Base-by-base conservation (phyloP, 2,888 invertebrate species). In the Hirtodrosophila duncani region DNA sequence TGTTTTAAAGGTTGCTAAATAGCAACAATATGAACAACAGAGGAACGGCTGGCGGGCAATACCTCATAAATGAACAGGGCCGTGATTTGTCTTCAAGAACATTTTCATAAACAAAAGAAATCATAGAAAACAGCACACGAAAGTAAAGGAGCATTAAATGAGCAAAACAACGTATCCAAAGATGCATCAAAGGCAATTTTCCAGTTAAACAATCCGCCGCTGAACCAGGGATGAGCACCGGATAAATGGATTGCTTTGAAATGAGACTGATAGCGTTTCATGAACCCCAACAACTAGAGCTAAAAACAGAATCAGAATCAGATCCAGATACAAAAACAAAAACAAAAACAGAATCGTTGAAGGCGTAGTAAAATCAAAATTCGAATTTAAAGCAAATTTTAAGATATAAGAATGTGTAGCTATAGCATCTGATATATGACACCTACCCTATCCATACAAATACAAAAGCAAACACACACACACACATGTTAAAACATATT, bases 121-220 rank as follows among this genome's bases (percentile, higher is more conserved):
- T 16, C 43, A 36, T 31, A 29, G 42, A 52, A 66, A 29, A 56
- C 18, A 24, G 30, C 4, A 39, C 23, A 36, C 2, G 20, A 8
- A 42, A 36, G 29, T 51, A 58, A 34, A 43, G 50, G 63, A 72
- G 61, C 77, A 67, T 80, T 84, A 84, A 86, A n/a, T n/a, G n/a
- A n/a, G n/a, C n/a, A n/a, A n/a, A n/a, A n/a, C n/a, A n/a, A 84
- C 83, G 83, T 84, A 83, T 84, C 86, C 86, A 85, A 86, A 86
- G 85, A 85, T 84, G 82, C 83, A 83, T 75, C 77, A 79, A 82
- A 80, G 71, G 74, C 72, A 69, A 70, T 69, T 61, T 58, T 53
- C 48, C 52, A 59, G 55, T 58, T 33, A 29, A 51, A 51, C 43
- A 57, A 52, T 56, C 48, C 43, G 50, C 45, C 16, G 24, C 27